Percentiles rank a stretch among this genome's conserved stretches.
Evolutionary conservation across 2,888 invertebrate genomes (phyloP).

Genomic region (Hyalella azteca): DNA sequence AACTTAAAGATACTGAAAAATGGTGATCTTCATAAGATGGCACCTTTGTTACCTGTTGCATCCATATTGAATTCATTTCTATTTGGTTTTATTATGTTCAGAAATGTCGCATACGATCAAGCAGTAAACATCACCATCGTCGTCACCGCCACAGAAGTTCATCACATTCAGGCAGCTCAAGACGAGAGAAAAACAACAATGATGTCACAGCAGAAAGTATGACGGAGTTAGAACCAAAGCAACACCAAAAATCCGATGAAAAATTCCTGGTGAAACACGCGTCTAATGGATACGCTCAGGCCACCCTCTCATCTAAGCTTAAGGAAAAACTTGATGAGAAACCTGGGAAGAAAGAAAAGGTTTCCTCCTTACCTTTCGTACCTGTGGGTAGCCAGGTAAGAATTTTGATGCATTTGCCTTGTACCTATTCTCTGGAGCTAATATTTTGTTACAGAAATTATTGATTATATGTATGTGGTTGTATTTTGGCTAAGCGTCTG

Average conservation of each 20-base stretch:
- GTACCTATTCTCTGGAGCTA: too few relatives aligned
- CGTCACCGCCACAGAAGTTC: conserved; percentile 13
- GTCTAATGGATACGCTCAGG: conserved; percentile 17
- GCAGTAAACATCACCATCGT: conserved; percentile 23
- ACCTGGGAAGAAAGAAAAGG: conserved; percentile 18
- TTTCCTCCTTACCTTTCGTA: neutral
- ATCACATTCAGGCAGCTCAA: conserved; percentile 17
- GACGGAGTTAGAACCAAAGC: neutral
- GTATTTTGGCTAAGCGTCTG: too few relatives aligned
- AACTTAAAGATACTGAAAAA: too few relatives aligned
- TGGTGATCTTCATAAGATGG: neutral
- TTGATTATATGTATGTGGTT: too few relatives aligned
- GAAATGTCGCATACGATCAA: conserved; percentile 12
- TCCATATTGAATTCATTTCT: neutral
- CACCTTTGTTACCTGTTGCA: neutral
- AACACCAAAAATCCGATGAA: neutral
- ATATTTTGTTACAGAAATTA: too few relatives aligned
- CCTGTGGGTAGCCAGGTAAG: conserved; percentile 19
- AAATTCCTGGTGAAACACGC: neutral
- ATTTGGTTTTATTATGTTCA: neutral
- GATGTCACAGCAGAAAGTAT: neutral
- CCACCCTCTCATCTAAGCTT: conserved; percentile 24
- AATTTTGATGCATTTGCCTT: too few relatives aligned
- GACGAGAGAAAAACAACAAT: conserved; percentile 24
- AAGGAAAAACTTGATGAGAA: conserved; percentile 12